A percentile compares a stretch with the other conserved stretches of the same genome.
Conservation (phyloP, 2,888 invertebrate species). For the Metellina segmentata region DNA sequence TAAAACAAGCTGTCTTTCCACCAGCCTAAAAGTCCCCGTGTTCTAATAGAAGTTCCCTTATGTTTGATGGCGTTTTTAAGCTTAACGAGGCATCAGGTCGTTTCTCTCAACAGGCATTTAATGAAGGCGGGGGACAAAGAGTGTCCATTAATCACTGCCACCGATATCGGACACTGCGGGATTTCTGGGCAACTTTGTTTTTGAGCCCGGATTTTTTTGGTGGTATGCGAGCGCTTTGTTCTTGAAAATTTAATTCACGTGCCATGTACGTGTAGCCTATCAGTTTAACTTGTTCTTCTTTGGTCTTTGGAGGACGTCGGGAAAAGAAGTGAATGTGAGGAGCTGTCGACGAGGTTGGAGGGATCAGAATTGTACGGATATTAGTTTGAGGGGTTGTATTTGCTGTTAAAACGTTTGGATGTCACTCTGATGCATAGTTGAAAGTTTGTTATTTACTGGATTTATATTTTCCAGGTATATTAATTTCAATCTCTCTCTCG, state of each 20-base stretch:
- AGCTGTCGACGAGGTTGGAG: neutral
- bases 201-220: neutral
- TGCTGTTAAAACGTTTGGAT: too few relatives aligned
- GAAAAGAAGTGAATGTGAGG: neutral
- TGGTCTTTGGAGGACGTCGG: neutral
- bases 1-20: slow-evolving; percentile 2
- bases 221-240: slow-evolving; percentile 16
- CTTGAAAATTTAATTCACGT: slow-evolving; percentile 61
- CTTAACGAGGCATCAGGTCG: slow-evolving; percentile 56
- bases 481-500: too few relatives aligned
- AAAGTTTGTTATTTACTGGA: too few relatives aligned
- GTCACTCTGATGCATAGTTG: too few relatives aligned
- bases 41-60: slow-evolving; percentile 46
- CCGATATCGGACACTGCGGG: slow-evolving; percentile 62
- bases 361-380: neutral
- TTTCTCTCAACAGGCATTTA: slow-evolving; percentile 61
- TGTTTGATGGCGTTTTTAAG: slow-evolving; percentile 67
- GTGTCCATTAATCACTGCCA: slow-evolving; percentile 72
- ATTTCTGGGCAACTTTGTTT: slow-evolving; percentile 48
- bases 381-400: too few relatives aligned
- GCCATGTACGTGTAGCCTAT: slow-evolving; percentile 34
- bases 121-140: slow-evolving; percentile 68
- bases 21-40: slow-evolving; percentile 44
- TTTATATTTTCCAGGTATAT: too few relatives aligned
- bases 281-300: slow-evolving; percentile 1